Evolutionary conservation across 2,888 invertebrate species (phyloP).

Genomic region (Galeopsomyia nigrocyanea): DNA sequence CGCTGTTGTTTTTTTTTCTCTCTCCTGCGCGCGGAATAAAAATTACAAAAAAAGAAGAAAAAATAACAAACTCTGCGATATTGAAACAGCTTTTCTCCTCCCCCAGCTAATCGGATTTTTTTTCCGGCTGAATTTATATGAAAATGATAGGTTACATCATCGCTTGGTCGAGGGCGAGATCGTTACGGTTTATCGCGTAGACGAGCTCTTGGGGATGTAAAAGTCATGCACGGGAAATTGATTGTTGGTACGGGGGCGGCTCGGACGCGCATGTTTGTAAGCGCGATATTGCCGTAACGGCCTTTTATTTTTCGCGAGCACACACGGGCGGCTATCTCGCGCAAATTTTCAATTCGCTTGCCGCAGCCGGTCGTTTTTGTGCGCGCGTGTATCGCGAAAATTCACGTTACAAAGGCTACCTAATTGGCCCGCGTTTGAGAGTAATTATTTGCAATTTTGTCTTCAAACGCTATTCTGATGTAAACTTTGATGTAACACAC

Average conservation of each 20-base stretch:
- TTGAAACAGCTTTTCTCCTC: constrained; percentile 30
- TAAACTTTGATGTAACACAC: constrained; percentile 7
- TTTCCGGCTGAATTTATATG: constrained; percentile 42
- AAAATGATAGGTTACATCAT: constrained; percentile 46
- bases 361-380: background rate
- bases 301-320: constrained; percentile 1
- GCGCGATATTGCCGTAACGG: constrained; percentile 23
- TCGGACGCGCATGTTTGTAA: constrained; percentile 12
- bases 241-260: constrained; percentile 33
- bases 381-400: constrained; percentile 14
- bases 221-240: constrained; percentile 38
- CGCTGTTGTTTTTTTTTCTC: background rate
- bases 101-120: constrained; percentile 41
- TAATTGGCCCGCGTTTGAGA: background rate
- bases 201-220: constrained; percentile 34
- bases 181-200: constrained; percentile 24
- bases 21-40: background rate
- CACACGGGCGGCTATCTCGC: constrained; percentile 32
- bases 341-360: constrained; percentile 33
- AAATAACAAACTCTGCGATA: constrained; percentile 15
- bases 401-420: constrained; percentile 38
- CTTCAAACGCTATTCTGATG: constrained; percentile 32
- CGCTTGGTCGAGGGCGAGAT: background rate
- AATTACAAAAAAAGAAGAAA: constrained; percentile 4
- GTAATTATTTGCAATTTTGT: constrained; percentile 41